phyloP scores from a whole-genome alignment of 2,888 invertebrate species.

The Drosophila nr. perissopoda region DNA sequence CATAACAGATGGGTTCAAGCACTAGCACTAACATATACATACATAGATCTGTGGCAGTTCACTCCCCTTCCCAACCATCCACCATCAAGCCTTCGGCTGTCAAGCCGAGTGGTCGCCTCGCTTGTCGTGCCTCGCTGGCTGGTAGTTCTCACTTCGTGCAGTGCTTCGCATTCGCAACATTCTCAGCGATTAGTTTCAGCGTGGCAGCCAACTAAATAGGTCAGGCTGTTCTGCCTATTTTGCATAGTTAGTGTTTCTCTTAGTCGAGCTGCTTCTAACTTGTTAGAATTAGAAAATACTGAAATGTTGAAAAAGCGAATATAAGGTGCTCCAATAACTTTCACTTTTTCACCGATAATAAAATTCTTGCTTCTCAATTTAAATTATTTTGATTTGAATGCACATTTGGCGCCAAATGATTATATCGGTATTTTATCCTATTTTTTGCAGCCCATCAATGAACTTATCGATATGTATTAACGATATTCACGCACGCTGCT shows the following conservation, averaged over 20 bases:
- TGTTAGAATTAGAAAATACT: background rate
- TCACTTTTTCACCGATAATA: background rate
- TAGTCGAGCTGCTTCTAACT: background rate
- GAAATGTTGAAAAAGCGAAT: background rate
- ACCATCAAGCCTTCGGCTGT: background rate
- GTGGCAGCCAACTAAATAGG: background rate
- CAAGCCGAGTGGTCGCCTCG: background rate
- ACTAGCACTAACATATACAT: background rate
- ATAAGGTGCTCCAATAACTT: background rate
- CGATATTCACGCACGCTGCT: background rate
- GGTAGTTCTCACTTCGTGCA: background rate
- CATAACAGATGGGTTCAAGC: background rate
- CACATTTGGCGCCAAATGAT: background rate
- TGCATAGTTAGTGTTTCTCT: background rate
- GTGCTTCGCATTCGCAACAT: background rate
- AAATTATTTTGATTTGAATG: background rate
- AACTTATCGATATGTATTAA: background rate
- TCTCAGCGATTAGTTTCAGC: background rate
- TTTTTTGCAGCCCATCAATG: background rate
- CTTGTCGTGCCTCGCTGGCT: background rate
- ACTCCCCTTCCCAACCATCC: background rate
- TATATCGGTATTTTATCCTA: background rate
- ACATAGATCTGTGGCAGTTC: background rate
- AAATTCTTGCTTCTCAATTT: background rate
- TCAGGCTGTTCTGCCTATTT: no score